phyloP scores from a whole-genome alignment of 2,113 vertebrate genomes.

The Crotalus tigris region DNA sequence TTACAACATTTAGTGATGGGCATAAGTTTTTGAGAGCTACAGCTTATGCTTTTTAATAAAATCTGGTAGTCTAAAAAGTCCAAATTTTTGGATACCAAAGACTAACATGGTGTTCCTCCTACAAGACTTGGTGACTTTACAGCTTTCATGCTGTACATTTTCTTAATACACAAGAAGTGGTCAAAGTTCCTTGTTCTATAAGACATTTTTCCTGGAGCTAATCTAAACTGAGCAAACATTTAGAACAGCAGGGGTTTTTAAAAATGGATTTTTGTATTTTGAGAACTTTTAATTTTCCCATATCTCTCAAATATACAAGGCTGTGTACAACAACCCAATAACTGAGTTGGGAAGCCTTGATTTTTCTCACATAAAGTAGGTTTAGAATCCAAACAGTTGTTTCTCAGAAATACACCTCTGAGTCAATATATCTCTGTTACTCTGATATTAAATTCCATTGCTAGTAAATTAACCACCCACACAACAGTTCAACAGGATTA shows the following conservation, averaged over 20 bases:
- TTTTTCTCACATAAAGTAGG: not conserved
- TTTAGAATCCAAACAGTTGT: not conserved
- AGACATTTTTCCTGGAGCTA: not conserved
- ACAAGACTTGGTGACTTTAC: not conserved
- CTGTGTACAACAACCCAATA: not conserved
- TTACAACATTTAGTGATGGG: not conserved
- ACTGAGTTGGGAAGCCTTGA: not conserved
- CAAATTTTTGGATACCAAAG: not conserved
- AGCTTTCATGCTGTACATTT: not conserved
- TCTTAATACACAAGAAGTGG: not conserved
- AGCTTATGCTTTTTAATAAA: not conserved
- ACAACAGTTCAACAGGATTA: not conserved
- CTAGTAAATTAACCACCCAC: conserved; percentile 2
- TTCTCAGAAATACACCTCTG: not conserved
- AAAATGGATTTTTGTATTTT: not conserved
- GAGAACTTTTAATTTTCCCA: not conserved
- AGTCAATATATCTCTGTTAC: not conserved
- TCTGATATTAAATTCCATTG: not conserved
- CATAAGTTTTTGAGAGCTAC: not conserved
- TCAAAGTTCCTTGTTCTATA: not conserved
- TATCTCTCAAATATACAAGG: not conserved
- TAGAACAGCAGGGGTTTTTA: not conserved
- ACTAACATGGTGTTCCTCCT: not conserved
- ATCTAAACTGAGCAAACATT: not conserved
- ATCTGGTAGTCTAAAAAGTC: not conserved